Base-by-base conservation (phyloP, 2,797 vertebrate genomes). In the Loriculus beryllinus region DNA sequence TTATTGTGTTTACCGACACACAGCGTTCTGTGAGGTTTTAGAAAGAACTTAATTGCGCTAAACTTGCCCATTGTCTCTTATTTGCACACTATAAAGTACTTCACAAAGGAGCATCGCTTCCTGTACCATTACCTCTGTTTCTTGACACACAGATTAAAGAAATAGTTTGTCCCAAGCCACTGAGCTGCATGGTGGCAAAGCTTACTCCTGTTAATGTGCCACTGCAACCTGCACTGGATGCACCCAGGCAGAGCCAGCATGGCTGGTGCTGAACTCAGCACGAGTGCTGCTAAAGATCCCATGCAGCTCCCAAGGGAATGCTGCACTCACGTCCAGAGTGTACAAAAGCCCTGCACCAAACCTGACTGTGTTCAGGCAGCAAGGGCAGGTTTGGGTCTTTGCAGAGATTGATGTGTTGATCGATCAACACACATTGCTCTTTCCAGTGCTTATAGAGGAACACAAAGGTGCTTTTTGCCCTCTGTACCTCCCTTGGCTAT, bases 1-100 rank as follows among this genome's bases (percentile, higher is more conserved):
- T 72, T 42, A 45, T 60, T 29, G 1, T 29, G 65, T 91, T 96
- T 91, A 85, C 82, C 89, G 75, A 88, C 91, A 93, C n/a, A 5
- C 14, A 13, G 29, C 2, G 2, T 80, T 93, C 68, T 14, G 8
- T 6, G 4, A 68, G 62, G 75, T 31, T 74, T 94, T 52, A 78
- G 59, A 92, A 95, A 72, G 43, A 84, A 70, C 62, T 88, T 83
- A 82, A 88, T 49, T 76, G 68, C 47, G 25, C 71, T 39, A 68
- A 92, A 64, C 75, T 95, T 47, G 80, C 85, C 82, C 63, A 37
- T 88, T 81, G 33, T 45, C 81, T 92, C 74, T 69, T 82, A 49
- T 86, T 93, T 89, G 92, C 77, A 79, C 80, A 35, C 57, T 81
- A 63, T 65, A 60, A 88, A 91, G 51, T n/a, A 22, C 85, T 59